Conservation (phyloP, 2,797 vertebrate genomes). For the Pseudochirops cupreus region DNA sequence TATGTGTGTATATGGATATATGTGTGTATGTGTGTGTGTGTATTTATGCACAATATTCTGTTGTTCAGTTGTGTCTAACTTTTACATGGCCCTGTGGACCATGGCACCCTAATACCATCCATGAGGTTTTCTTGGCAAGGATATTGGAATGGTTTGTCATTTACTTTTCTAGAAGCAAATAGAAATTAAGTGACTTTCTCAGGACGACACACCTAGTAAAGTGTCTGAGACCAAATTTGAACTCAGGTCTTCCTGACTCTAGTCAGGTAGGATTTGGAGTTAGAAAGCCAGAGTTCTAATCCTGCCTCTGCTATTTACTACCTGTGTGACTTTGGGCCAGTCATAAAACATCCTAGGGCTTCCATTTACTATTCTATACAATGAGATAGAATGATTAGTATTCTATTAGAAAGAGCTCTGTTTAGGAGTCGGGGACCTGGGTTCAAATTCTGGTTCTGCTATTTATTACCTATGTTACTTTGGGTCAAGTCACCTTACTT, state of each 20-base stretch:
- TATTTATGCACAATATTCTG: background rate
- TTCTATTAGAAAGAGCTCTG: background rate
- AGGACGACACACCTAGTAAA: background rate
- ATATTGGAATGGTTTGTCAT: background rate
- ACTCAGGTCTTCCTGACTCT: background rate
- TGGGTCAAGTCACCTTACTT: background rate
- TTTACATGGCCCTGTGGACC: too few relatives aligned
- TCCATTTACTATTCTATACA: background rate
- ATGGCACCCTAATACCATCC: background rate
- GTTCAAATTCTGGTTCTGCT: background rate
- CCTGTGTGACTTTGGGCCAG: background rate
- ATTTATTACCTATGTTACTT: background rate
- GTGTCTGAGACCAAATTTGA: background rate
- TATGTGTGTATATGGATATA: too few relatives aligned
- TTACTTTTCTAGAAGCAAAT: background rate
- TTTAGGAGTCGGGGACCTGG: background rate
- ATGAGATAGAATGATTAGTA: background rate
- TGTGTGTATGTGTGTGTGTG: too few relatives aligned
- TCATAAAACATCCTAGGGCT: background rate
- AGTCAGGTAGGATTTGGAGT: background rate
- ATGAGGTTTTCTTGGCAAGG: background rate
- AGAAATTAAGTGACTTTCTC: background rate
- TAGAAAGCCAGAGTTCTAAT: background rate
- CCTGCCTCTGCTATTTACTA: background rate
- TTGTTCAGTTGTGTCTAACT: too few relatives aligned